phyloP scores from a whole-genome alignment of 2,888 invertebrate species.

The Cataglyphis altisquamis region DNA sequence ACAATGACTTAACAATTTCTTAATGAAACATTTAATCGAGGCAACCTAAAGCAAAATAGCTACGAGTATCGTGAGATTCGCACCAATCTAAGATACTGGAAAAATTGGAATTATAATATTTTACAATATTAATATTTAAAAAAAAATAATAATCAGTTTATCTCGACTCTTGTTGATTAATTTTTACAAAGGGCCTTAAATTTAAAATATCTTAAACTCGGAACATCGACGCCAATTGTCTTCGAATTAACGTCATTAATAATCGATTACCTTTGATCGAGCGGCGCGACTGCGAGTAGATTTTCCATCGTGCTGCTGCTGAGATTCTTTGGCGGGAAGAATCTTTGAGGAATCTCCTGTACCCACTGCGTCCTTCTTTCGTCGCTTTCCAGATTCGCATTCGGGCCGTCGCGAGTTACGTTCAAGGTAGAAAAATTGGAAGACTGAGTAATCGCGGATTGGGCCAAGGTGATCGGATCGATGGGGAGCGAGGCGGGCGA shows the following conservation, averaged over 20 bases:
- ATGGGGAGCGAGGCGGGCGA: not conserved
- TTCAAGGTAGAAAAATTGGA: conserved; percentile 75
- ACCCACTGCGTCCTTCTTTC: not conserved
- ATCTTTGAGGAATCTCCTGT: conserved; percentile 51
- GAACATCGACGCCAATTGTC: not conserved
- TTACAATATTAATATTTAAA: no score
- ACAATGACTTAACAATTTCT: not conserved
- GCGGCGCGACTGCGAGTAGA: conserved; percentile 81
- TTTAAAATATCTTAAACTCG: not conserved
- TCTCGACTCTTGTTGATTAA: not conserved
- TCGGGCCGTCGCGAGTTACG: conserved; percentile 28
- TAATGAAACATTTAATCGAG: no score
- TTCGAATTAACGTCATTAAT: conserved; percentile 8
- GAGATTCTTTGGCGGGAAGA: conserved; percentile 75
- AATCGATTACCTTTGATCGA: conserved; percentile 81
- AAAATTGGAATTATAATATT: not conserved
- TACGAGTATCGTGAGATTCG: no score
- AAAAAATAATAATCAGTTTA: not conserved
- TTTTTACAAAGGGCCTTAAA: not conserved
- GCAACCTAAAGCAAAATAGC: no score
- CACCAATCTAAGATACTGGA: no score
- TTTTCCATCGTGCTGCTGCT: conserved; percentile 77
- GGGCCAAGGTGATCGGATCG: conserved; percentile 24
- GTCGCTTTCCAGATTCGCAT: conserved; percentile 15
- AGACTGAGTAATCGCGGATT: conserved; percentile 65